These are phyloP conservation scores for Carassius carassius DNA, from an alignment of 2,113 vertebrate species.

Conservation along the genomic window DNA sequence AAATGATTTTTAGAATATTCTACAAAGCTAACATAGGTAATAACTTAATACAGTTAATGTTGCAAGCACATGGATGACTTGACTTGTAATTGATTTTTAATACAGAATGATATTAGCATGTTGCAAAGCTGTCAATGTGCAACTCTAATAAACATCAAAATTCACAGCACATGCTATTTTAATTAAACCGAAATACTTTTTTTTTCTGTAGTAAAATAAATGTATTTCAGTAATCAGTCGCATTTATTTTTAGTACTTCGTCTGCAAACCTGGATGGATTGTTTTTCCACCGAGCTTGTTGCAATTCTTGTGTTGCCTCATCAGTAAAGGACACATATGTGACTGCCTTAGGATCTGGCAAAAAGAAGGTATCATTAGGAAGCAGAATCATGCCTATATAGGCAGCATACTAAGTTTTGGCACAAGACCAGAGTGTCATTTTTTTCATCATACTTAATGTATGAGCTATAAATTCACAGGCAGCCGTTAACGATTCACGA, in stretches of 20 bases:
- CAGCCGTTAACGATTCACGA: not conserved
- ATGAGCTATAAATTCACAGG: not conserved
- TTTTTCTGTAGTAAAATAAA: no score
- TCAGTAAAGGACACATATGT: no score
- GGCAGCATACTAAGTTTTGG: not conserved
- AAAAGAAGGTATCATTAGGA: not conserved
- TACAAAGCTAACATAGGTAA: not conserved
- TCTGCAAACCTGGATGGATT: no score
- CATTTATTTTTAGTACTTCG: no score
- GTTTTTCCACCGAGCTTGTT: no score
- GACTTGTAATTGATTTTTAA: not conserved
- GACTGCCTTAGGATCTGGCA: no score
- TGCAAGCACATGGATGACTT: not conserved
- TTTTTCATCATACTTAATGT: not conserved
- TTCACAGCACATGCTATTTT: no score
- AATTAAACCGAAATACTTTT: not conserved
- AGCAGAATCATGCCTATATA: not conserved
- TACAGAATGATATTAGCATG: not conserved
- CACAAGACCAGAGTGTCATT: not conserved
- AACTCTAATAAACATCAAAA: not conserved
- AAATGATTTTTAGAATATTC: not conserved
- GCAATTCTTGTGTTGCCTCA: no score
- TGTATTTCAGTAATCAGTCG: not conserved
- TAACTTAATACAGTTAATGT: not conserved
- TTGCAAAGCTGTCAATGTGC: not conserved